A percentile compares a stretch with the other conserved stretches of the same genome.
phyloP scores from a whole-genome alignment of 2,113 vertebrate genomes.

The Pogonocichla stellata region DNA sequence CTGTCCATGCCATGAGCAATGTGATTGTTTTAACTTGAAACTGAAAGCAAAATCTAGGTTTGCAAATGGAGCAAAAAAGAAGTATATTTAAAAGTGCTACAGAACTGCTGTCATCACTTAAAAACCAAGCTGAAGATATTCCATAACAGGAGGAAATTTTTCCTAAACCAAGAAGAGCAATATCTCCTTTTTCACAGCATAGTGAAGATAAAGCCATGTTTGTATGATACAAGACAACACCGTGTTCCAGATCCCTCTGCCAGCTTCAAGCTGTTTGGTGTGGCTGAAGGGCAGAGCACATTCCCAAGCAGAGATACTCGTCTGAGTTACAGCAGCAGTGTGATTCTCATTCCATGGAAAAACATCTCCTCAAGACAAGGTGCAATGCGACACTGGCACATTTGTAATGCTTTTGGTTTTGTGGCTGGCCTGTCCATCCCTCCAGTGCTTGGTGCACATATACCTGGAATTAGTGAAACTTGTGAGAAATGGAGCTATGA shows the following conservation, averaged over 20 bases:
- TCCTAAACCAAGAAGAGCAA: not conserved
- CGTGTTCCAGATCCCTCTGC: not conserved
- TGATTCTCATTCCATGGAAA: not conserved
- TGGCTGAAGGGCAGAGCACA: not conserved
- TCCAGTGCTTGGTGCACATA: not conserved
- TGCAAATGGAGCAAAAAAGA: not conserved
- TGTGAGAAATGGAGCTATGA: not conserved
- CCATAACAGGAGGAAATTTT: not conserved
- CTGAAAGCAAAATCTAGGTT: not conserved
- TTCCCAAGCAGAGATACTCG: not conserved
- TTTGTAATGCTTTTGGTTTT: not conserved
- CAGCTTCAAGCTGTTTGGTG: not conserved
- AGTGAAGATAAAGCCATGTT: not conserved
- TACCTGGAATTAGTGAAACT: not conserved
- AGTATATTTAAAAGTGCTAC: not conserved
- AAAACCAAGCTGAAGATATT: not conserved
- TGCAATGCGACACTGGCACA: not conserved
- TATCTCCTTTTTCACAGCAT: not conserved
- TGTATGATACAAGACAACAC: not conserved
- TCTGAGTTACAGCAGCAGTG: not conserved
- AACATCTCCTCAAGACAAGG: not conserved
- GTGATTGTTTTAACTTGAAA: not conserved
- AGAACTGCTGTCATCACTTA: not conserved
- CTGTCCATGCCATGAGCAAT: not conserved
- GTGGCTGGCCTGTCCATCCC: not conserved